A percentile compares a stretch with the other conserved stretches of the same genome.
Conservation (phyloP, 2,113 vertebrate species). For the Eulemur macaco region DNA sequence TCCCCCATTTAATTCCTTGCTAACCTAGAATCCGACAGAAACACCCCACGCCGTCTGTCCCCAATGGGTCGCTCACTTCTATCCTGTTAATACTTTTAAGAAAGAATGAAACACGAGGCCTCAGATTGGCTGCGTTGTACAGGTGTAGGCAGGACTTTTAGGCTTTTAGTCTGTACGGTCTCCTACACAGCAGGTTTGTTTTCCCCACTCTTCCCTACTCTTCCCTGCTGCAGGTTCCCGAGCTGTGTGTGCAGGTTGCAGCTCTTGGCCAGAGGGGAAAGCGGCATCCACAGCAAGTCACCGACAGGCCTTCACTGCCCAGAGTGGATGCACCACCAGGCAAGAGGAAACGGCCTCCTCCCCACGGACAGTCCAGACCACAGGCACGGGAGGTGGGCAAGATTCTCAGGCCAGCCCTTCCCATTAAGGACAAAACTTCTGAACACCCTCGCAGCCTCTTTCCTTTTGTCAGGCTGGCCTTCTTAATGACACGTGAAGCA, state of each 20-base stretch:
- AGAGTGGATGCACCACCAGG: background rate
- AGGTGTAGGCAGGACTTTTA: background rate
- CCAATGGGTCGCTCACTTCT: background rate
- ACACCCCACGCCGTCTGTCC: background rate
- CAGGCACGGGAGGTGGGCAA: background rate
- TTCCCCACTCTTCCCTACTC: background rate
- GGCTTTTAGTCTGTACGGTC: background rate
- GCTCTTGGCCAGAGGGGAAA: background rate
- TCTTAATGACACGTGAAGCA: background rate
- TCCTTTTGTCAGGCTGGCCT: background rate
- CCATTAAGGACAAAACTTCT: background rate
- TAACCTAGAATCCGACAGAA: background rate
- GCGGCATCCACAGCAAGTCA: background rate
- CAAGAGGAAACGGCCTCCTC: background rate
- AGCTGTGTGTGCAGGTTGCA: background rate
- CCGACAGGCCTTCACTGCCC: background rate
- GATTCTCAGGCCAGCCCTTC: background rate
- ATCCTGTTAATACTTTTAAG: background rate
- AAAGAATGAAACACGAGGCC: background rate
- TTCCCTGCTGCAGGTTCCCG: background rate
- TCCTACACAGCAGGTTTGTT: background rate
- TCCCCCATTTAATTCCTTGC: background rate
- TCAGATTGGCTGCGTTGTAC: rapidly evolving
- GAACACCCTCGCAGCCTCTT: too few species aligned
- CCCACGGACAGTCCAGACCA: too few species aligned